phyloP scores from a whole-genome alignment of 1,140 invertebrate species.

The Drosophila micromelanica region DNA sequence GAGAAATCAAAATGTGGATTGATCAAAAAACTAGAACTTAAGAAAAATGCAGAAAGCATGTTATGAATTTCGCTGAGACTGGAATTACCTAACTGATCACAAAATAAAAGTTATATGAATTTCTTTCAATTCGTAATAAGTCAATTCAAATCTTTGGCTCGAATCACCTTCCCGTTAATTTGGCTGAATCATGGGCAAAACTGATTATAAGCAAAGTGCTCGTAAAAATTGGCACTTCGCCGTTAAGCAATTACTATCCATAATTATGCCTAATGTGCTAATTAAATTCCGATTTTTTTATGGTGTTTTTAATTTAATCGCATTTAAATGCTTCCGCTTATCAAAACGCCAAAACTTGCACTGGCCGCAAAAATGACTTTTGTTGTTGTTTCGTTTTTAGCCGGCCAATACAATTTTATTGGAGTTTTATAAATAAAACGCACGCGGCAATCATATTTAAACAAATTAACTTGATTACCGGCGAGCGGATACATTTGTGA shows the following conservation, averaged over 20 bases:
- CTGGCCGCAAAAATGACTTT: constrained; percentile 43
- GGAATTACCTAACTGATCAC: no score
- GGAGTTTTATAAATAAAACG: constrained; percentile 69
- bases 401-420: constrained; percentile 23
- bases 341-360: constrained; percentile 66
- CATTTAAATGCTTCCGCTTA: constrained; percentile 68
- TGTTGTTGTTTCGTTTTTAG: constrained; percentile 5
- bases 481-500: constrained; percentile 40
- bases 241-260: constrained; percentile 52
- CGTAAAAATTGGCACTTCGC: constrained; percentile 17
- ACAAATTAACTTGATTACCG: constrained; percentile 77
- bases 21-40: not conserved
- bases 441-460: constrained; percentile 69
- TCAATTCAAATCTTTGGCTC: not conserved
- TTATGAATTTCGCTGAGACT: not conserved
- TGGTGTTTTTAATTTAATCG: constrained; percentile 42
- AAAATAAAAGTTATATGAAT: no score
- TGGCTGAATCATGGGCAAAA: constrained; percentile 14
- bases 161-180: constrained; percentile 17
- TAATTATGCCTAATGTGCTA: constrained; percentile 69
- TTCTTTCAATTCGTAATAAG: not conserved
- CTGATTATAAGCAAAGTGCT: constrained; percentile 9
- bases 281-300: constrained; percentile 42
- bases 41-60: no score
- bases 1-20: constrained; percentile 11